A percentile compares a stretch with the other conserved stretches of the same genome.
Evolutionary conservation across 2,797 vertebrate genomes (phyloP).

Genomic region (Mastacembelus armatus): DNA sequence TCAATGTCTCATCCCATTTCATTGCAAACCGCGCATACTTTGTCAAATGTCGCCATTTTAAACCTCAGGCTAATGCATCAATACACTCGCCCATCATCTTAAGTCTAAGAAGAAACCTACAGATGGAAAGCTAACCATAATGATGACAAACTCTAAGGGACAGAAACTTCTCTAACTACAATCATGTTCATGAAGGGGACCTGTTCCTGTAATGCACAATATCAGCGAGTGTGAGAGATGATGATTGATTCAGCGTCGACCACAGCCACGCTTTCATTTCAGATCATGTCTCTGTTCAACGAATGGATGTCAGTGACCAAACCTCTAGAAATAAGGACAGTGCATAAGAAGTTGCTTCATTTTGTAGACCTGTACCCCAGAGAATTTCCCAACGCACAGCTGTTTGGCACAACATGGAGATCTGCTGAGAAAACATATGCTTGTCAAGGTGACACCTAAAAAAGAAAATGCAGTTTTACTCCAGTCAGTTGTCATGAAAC

Average conservation of each 20-base stretch:
- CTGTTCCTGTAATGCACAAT: constrained; percentile 54
- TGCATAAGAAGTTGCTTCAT: constrained; percentile 86
- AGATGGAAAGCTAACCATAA: constrained; percentile 40
- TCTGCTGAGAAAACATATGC: constrained; percentile 86
- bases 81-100: constrained; percentile 62
- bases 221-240: too few relatives aligned
- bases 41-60: constrained; percentile 58
- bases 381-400: constrained; percentile 82
- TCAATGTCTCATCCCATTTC: constrained; percentile 65
- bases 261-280: constrained; percentile 61
- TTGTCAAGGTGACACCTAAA: constrained; percentile 88
- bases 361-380: constrained; percentile 91
- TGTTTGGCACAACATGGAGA: constrained; percentile 84
- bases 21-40: constrained; percentile 62
- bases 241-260: constrained; percentile 70
- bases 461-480: constrained; percentile 90
- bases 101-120: constrained; percentile 41
- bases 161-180: constrained; percentile 45
- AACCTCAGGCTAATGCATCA: constrained; percentile 64
- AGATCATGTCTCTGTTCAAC: constrained; percentile 73
- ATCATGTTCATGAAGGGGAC: constrained; percentile 47
- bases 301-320: constrained; percentile 71
- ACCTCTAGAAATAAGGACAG: constrained; percentile 82
- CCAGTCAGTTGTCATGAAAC: constrained; percentile 75
- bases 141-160: constrained; percentile 36